Base-by-base conservation (phyloP, 30 jellyfish, hydroid and myxozoan genomes). In the Rhopilema esculentum region DNA sequence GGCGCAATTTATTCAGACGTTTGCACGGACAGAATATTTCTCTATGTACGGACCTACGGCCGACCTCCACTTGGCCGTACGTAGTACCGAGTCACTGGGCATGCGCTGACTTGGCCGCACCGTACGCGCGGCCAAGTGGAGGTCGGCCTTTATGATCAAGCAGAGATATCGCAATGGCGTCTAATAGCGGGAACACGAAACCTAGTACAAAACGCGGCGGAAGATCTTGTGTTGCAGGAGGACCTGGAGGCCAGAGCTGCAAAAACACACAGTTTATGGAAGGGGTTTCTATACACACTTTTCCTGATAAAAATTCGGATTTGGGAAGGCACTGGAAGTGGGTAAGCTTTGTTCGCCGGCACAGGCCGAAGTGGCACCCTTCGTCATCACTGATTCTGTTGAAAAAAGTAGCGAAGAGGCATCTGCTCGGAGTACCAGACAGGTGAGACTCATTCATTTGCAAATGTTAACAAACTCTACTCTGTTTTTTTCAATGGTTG, bases 301-400 rank as follows among this genome's bases (percentile, higher is more conserved):
- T 72, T 72, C 83, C 83, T 16, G 65, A 29, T 52, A 72, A 49
- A 23, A 28, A 28, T 23, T 20, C 25, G 27, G 83, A 72, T 18
- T 23, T 52, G 1, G 65, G 66, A 8, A 16, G 83, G 66, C 23
- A 25, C 48, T 23, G 66, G n/a, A 26, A 18, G 65, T 72, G 83
- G 83, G 83, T 72, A 28, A 16, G 65, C 25, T 72, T 72, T 33
- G 83, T 72, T 72, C 83, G 83, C 64, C 64, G 66, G 25, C 83
- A 72, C 29, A 32, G 83, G 83, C 83, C 83, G 12, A 33, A 18
- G 23, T 72, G 83, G 83, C 31, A n/a, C 66, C 66, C 66, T 18
- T 9, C 21, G 33, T 28, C 23, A 16, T 29, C 27, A 24, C 8
- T 50, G 33, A 67, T 40, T 40, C 57, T 40, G 57, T 40, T 40